These are phyloP conservation scores for Aphaenogaster rudis DNA, from an alignment of 1,140 invertebrate genomes.

Conservation along the genomic window DNA sequence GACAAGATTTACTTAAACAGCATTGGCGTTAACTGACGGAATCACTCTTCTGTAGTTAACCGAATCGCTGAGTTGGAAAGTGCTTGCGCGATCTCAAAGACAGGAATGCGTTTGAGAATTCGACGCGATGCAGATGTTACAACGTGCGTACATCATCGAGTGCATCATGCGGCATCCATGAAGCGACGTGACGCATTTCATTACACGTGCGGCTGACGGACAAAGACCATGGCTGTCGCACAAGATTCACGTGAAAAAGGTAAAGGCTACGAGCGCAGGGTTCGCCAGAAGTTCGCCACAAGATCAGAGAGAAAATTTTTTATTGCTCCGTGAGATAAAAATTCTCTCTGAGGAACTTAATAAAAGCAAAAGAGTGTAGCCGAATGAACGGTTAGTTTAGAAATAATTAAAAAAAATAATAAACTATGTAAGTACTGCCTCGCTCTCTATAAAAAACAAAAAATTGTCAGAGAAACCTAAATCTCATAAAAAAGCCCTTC, in stretches of 20 bases:
- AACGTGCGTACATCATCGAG: slow-evolving; percentile 2
- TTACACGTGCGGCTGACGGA: slow-evolving; percentile 15
- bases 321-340: slow-evolving; percentile 15
- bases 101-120: slow-evolving; percentile 15
- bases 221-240: background rate
- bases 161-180: slow-evolving; percentile 2
- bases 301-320: slow-evolving; percentile 7
- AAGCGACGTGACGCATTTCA: slow-evolving; percentile 35
- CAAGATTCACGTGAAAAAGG: slow-evolving; percentile 14
- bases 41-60: background rate
- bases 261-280: background rate
- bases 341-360: background rate
- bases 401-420: background rate
- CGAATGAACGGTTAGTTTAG: no score
- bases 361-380: slow-evolving; percentile 5
- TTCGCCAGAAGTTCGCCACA: background rate
- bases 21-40: slow-evolving; percentile 3
- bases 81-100: background rate
- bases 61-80: slow-evolving; percentile 17
- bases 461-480: background rate
- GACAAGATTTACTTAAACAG: background rate
- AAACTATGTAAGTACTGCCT: background rate
- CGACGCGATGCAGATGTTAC: background rate
- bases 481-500: background rate
- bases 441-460: background rate